Conservation (phyloP, 2,888 invertebrate species). For the Deilephila elpenor region DNA sequence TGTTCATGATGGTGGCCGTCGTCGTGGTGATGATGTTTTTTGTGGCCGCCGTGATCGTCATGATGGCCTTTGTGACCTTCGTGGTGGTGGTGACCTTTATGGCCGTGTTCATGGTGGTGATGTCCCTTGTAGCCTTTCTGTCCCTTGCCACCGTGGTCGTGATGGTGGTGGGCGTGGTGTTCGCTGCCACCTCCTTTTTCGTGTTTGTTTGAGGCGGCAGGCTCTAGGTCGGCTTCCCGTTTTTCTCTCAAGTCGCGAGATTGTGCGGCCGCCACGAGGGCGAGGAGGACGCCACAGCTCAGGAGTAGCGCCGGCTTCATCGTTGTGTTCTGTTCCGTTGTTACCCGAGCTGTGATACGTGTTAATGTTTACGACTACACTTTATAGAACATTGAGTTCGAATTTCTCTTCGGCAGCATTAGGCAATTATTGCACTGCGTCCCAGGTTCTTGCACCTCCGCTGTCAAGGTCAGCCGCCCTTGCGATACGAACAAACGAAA, state of each 20-base stretch:
- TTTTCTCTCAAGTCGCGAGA: constrained; percentile 73
- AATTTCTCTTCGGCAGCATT: constrained; percentile 68
- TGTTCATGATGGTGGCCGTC: constrained; percentile 87
- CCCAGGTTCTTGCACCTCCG: constrained; percentile 60
- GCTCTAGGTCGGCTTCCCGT: constrained; percentile 79
- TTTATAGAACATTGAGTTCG: constrained; percentile 75
- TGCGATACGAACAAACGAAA: constrained; percentile 13
- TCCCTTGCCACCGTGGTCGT: constrained; percentile 87
- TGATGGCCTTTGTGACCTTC: constrained; percentile 86
- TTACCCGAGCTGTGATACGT: constrained; percentile 63
- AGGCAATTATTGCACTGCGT: constrained; percentile 67
- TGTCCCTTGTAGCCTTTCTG: constrained; percentile 88
- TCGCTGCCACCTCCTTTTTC: constrained; percentile 86
- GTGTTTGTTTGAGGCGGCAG: constrained; percentile 77
- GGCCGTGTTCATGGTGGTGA: constrained; percentile 87
- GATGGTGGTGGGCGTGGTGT: constrained; percentile 86
- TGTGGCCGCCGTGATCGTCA: constrained; percentile 85
- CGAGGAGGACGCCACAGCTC: constrained; percentile 57
- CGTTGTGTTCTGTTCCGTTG: constrained; percentile 54
- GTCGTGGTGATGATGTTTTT: constrained; percentile 87
- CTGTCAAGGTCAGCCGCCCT: constrained; percentile 66
- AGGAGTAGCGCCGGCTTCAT: constrained; percentile 67
- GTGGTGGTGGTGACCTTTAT: constrained; percentile 90
- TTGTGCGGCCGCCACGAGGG: constrained; percentile 74
- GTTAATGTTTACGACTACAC: constrained; percentile 59